Evolutionary conservation across 2,113 vertebrate species (phyloP).

Genomic region (Alligator sinensis): DNA sequence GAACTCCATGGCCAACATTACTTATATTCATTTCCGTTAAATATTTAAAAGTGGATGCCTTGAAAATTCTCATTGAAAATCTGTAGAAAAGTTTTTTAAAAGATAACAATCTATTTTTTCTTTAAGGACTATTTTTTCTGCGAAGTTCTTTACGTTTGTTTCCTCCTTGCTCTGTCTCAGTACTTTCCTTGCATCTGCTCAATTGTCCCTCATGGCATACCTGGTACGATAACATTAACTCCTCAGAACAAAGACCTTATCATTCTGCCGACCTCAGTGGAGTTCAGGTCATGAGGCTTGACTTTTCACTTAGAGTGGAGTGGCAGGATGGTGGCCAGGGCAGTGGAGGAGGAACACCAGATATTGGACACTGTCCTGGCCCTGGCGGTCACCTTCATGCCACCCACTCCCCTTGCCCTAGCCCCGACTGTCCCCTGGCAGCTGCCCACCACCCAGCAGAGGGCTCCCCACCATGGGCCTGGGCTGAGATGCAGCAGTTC

Average conservation of each 20-base stretch:
- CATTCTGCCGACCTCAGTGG: not conserved
- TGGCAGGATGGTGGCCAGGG: too few relatives aligned
- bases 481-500: too few relatives aligned
- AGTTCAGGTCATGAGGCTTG: not conserved
- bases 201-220: not conserved
- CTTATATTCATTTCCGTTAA: not conserved
- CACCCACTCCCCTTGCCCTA: too few relatives aligned
- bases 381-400: too few relatives aligned
- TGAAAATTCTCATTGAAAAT: not conserved
- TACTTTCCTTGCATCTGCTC: accelerated
- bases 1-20: not conserved
- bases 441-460: too few relatives aligned
- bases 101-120: not conserved
- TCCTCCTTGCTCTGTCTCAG: accelerated
- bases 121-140: not conserved
- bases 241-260: not conserved
- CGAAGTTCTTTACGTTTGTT: not conserved
- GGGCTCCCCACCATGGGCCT: too few relatives aligned
- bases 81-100: not conserved
- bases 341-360: too few relatives aligned
- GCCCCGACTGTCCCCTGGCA: too few relatives aligned
- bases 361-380: too few relatives aligned
- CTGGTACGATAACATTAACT: too few relatives aligned
- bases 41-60: accelerated
- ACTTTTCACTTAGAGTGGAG: too few relatives aligned